Base-by-base conservation (phyloP, 1,140 invertebrate genomes). In the Sarcophaga peregrina region DNA sequence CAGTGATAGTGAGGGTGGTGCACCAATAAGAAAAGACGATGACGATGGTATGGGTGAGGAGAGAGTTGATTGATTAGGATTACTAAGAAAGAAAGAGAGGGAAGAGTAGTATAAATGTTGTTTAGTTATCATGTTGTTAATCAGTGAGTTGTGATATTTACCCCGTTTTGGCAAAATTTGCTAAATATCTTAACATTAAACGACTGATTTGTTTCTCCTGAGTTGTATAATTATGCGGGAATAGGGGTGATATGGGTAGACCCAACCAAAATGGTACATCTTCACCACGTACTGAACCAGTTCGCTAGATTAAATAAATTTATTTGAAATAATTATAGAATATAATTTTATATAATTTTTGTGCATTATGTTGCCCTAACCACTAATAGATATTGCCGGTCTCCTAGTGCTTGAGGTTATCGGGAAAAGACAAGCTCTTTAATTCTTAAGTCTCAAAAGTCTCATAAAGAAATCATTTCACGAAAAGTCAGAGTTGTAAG, bases 261-360 rank as follows among this genome's bases (percentile, higher is more conserved):
- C 98, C 98, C 85, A 99, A 93, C 85, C 98, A 94, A 89, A 97
- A 99, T 45, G 97, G 96, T 86, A 99, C 91, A 90, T 99, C 98
- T 90, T 99, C 97, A n/a, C 97, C 98, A 85, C 95, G 94, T 80
- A 98, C 95, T 76, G 93, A 96, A 72, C 94, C 96, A 84, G 92
- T 93, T 88, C 93, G 93, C 94, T 94, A 92, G 17, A 76, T 13
- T 54, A 80, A 48, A 50, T 9, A 54, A 68, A 58, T 52, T 80
- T 52, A 0, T 9, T 10, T 10, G 5, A 52, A 52, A 52, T 52
- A 52, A 10, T 1, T 5, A 10, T 10, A 52, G 50, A 52, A 52
- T n/a, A n/a, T n/a, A n/a, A n/a, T n/a, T n/a, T n/a, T n/a, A n/a
- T n/a, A n/a, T n/a, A n/a, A n/a, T 52, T 52, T 13, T 52, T 68